A percentile compares a stretch with the other conserved stretches of the same genome.
Conservation (phyloP, 2,797 vertebrate species). For the Helarctos malayanus region DNA sequence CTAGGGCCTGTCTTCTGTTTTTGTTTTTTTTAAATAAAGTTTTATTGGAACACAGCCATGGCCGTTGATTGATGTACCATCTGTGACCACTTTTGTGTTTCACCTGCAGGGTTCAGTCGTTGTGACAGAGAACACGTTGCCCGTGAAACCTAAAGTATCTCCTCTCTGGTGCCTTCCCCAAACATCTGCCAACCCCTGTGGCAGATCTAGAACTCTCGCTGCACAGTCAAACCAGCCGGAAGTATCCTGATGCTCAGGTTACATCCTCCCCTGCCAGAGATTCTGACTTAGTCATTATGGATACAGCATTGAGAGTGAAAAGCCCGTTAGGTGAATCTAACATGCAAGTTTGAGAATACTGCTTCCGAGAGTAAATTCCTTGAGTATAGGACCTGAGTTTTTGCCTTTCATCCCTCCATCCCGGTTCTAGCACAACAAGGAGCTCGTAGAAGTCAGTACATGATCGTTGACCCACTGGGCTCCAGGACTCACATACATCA, state of each 20-base stretch:
- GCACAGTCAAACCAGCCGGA: not conserved
- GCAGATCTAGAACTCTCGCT: not conserved
- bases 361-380: not conserved
- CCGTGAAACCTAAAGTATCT: not conserved
- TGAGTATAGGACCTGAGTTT: not conserved
- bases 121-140: not conserved
- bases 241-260: not conserved
- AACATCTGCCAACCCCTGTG: not conserved
- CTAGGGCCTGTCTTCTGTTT: not conserved
- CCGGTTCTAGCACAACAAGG: slow-evolving; percentile 3
- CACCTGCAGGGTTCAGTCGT: not conserved
- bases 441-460: not conserved
- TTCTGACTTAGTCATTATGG: not conserved
- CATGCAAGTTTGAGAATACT: not conserved
- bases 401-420: not conserved
- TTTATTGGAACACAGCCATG: not conserved
- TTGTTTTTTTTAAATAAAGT: not conserved
- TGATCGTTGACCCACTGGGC: not conserved
- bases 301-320: not conserved
- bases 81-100: not conserved
- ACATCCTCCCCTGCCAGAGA: not conserved
- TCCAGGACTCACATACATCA: not conserved
- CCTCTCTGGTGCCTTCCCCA: not conserved
- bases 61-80: not conserved
- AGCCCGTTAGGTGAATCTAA: not conserved